These are phyloP conservation scores for Phylloscopus collybita DNA, from an alignment of 2,797 vertebrate genomes.

Conservation along the genomic window DNA sequence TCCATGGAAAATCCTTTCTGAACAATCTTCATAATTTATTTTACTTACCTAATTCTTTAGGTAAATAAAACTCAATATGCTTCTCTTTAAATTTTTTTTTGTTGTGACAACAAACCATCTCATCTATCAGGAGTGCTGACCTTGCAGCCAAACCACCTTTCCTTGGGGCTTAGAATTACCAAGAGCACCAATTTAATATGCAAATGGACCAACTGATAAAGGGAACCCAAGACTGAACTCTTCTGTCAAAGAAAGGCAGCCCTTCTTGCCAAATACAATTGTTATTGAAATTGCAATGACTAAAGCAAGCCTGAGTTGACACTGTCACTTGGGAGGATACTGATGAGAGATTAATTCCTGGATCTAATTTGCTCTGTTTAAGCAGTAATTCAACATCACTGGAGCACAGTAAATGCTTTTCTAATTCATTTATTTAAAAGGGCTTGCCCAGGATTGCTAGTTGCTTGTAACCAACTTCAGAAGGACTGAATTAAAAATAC, in stretches of 20 bases:
- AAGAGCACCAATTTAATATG: not conserved
- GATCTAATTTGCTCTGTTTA: conserved; percentile 42
- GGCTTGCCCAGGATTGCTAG: not conserved
- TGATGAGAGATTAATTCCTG: conserved; percentile 22
- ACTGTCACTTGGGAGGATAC: not conserved
- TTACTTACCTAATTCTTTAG: not conserved
- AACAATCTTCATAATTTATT: not conserved
- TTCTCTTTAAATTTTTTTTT: conserved; percentile 33
- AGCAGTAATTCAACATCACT: conserved; percentile 37
- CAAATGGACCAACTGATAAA: conserved; percentile 1
- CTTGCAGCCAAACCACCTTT: not conserved
- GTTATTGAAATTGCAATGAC: conserved; percentile 24
- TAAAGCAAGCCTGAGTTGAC: conserved; percentile 20
- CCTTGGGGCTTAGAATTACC: not conserved
- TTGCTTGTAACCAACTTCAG: conserved; percentile 21
- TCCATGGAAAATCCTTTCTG: not conserved
- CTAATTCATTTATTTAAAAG: conserved; percentile 40
- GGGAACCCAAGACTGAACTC: not conserved
- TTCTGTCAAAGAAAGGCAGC: not conserved
- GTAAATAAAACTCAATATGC: not conserved
- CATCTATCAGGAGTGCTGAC: not conserved
- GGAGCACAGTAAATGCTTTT: conserved; percentile 40
- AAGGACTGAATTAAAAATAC: not conserved
- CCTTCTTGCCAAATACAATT: not conserved
- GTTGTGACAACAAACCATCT: not conserved